Base-by-base conservation (phyloP, 2,888 invertebrate genomes). In the Brenthis ino region DNA sequence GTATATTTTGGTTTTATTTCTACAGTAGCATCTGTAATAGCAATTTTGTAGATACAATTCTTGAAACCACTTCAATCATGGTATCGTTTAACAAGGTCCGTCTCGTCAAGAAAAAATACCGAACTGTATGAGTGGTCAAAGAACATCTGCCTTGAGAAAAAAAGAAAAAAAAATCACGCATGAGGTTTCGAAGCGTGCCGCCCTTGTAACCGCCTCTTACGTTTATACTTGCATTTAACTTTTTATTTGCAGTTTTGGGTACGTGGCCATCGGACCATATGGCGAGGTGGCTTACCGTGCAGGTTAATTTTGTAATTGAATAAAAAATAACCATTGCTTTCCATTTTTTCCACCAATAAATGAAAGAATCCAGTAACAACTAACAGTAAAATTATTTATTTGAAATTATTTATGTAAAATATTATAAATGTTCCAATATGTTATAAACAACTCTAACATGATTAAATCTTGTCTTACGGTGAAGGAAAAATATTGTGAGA, bases 131-230 rank as follows among this genome's bases (percentile, higher is more conserved):
- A 91, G 89, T 90, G 92, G 92, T 91, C 91, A 86, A 86, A 83
- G 87, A 84, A 90, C 92, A 92, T 88, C 89, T 92, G 92, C 80
- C 75, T 79, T 80, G 84, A 85, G 82, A 82, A 76, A 57, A 57
- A 73, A 75, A 81, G 84, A n/a, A 33, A 48, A 58, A 85, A 85
- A 86, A 85, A 79, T 77, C 70, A 74, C 74, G 76, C 80, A 77
- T 82, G 84, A 82, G 85, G 83, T 83, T 82, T 72, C 76, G 88
- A 75, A 91, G 88, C 88, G 91, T 91, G 90, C 91, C 91, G 90
- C 88, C 88, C 80, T 68, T 71, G 80, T 69, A 20, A 76, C 85
- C 89, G 88, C 90, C 89, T 86, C 82, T 79, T 78, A 73, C 78
- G 77, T 81, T 85, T 82, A 82, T 82, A 77, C 79, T 82, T 79